A percentile compares a stretch with the other conserved stretches of the same genome.
phyloP scores from a whole-genome alignment of 2,797 vertebrate genomes.

The Manis pentadactyla region DNA sequence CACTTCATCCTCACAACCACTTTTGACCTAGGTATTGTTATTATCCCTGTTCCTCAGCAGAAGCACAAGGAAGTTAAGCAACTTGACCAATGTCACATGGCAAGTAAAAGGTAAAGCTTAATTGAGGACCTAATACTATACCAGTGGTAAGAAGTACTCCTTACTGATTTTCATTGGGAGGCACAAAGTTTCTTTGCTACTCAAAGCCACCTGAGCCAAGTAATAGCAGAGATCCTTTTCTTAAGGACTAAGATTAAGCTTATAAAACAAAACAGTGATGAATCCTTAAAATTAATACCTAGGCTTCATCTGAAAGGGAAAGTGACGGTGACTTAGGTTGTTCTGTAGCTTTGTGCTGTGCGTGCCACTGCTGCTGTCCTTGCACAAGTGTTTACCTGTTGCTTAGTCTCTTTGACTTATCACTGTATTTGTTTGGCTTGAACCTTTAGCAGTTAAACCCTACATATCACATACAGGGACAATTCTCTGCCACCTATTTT shows the following conservation, averaged over 20 bases:
- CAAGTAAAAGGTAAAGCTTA: not conserved
- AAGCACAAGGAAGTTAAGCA: not conserved
- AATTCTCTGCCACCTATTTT: not conserved
- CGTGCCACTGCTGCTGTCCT: not conserved
- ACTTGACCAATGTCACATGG: not conserved
- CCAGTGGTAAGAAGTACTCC: conserved; percentile 12
- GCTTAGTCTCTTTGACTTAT: not conserved
- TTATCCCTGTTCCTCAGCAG: not conserved
- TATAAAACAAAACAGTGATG: not conserved
- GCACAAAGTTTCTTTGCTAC: not conserved
- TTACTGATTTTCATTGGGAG: not conserved
- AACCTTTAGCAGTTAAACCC: not conserved
- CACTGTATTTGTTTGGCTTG: not conserved
- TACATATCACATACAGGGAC: not conserved
- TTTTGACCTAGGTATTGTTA: not conserved
- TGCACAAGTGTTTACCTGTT: not conserved
- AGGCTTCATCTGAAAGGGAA: not conserved
- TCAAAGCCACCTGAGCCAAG: not conserved
- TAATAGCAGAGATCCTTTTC: not conserved
- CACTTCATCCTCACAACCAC: not conserved
- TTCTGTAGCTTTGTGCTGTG: not conserved
- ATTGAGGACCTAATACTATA: not conserved
- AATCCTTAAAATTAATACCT: not conserved
- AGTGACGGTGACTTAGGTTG: not conserved
- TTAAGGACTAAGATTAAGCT: not conserved